These are phyloP conservation scores for Lophius piscatorius DNA, from an alignment of 2,113 vertebrate species.

Conservation along the genomic window DNA sequence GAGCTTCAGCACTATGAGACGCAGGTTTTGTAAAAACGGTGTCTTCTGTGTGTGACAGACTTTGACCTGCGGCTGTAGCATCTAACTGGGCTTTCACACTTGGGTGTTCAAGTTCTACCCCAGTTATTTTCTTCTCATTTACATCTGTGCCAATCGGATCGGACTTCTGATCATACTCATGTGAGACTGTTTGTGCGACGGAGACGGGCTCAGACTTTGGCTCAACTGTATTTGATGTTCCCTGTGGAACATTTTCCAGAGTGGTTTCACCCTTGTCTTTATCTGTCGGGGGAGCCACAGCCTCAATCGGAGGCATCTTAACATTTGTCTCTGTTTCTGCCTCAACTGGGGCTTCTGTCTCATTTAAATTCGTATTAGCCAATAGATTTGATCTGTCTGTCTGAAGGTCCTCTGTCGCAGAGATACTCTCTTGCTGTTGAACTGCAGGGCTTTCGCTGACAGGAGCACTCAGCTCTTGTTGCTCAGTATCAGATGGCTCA, in stretches of 20 bases:
- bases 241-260: conserved; percentile 39
- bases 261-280: conserved; percentile 38
- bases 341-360: conserved; percentile 30
- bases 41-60: not conserved
- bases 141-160: conserved; percentile 26
- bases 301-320: conserved; percentile 29
- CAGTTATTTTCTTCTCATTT: conserved; percentile 15
- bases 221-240: conserved; percentile 33
- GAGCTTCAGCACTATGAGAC: not conserved
- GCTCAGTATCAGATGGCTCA: conserved; percentile 23
- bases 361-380: conserved; percentile 44
- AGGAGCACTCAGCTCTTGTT: conserved; percentile 21
- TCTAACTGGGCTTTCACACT: conserved; percentile 21
- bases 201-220: conserved; percentile 11
- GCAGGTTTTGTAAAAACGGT: not conserved
- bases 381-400: conserved; percentile 36
- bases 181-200: conserved; percentile 10
- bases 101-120: not conserved
- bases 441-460: conserved; percentile 19
- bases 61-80: conserved; percentile 14
- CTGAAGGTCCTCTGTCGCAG: conserved; percentile 22
- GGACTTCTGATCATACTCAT: conserved; percentile 23
- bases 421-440: conserved; percentile 23
- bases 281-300: conserved; percentile 21
- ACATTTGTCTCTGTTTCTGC: conserved; percentile 37